These are phyloP conservation scores for Drosophila lutescens DNA, from an alignment of 2,888 invertebrate species.

Conservation along the genomic window DNA sequence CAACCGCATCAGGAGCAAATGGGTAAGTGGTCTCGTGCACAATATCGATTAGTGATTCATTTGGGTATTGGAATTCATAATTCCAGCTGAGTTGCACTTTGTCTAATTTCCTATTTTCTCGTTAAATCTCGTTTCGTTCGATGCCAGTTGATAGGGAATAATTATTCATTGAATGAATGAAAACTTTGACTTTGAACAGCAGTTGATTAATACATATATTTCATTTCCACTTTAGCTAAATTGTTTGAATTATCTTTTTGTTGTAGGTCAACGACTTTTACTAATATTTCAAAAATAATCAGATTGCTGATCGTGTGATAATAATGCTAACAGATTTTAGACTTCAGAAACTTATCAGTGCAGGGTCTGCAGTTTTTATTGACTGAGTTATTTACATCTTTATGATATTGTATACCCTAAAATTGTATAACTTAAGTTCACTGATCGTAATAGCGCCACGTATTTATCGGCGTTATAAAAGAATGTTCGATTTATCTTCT, in stretches of 20 bases:
- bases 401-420: too few relatives aligned
- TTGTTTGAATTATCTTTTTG: neutral
- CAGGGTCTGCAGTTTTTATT: neutral
- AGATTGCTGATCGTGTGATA: neutral
- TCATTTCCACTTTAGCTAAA: neutral
- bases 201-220: neutral
- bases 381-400: too few relatives aligned
- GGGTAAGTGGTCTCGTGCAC: conserved; percentile 56
- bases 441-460: too few relatives aligned
- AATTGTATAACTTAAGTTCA: too few relatives aligned
- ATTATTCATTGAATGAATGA: neutral
- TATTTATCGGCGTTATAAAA: too few relatives aligned
- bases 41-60: conserved; percentile 18
- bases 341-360: neutral
- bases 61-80: conserved; percentile 9
- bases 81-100: conserved; percentile 14
- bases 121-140: neutral
- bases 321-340: neutral
- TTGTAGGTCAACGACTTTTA: neutral
- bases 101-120: conserved; percentile 4
- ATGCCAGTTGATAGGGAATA: conserved; percentile 3
- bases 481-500: too few relatives aligned
- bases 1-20: conserved; percentile 51
- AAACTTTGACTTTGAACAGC: neutral
- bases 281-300: neutral